Percentiles rank a stretch among this genome's conserved stretches.
Conservation (phyloP, 2,113 vertebrate genomes). For the Anhinga anhinga region DNA sequence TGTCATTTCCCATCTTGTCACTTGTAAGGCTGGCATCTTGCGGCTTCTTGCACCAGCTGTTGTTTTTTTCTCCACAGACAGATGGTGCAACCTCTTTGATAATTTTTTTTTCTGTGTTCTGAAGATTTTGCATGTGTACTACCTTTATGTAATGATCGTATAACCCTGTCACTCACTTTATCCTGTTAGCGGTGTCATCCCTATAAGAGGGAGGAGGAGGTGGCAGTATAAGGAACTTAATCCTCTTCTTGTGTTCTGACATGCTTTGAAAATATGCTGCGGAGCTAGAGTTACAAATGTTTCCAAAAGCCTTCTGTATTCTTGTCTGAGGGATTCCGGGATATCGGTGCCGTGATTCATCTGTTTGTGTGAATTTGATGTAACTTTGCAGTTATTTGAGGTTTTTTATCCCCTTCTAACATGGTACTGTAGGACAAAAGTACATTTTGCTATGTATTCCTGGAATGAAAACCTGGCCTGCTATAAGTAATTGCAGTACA, state of each 20-base stretch:
- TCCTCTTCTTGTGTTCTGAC: constrained; percentile 39
- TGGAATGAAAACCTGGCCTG: not conserved
- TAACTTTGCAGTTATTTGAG: not conserved
- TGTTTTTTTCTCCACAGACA: constrained; percentile 81
- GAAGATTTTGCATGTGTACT: constrained; percentile 59
- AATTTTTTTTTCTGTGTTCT: constrained; percentile 56
- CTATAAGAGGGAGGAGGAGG: not conserved
- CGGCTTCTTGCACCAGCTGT: constrained; percentile 89
- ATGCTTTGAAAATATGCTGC: not conserved
- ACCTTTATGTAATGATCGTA: constrained; percentile 61
- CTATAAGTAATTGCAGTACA: not conserved
- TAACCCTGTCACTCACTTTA: constrained; percentile 49
- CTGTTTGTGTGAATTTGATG: not conserved
- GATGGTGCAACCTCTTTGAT: constrained; percentile 88
- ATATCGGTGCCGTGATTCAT: not conserved
- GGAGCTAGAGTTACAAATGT: not conserved
- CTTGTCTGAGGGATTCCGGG: not conserved
- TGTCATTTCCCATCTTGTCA: constrained; percentile 98
- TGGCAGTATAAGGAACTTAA: not conserved
- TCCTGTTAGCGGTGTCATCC: constrained; percentile 49
- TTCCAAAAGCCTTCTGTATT: not conserved
- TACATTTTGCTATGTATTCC: not conserved
- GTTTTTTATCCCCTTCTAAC: not conserved
- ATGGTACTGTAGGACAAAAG: not conserved
- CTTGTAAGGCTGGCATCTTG: constrained; percentile 90